Conservation (phyloP, 2,113 vertebrate genomes). For the Dolichallabes microphthalmus region DNA sequence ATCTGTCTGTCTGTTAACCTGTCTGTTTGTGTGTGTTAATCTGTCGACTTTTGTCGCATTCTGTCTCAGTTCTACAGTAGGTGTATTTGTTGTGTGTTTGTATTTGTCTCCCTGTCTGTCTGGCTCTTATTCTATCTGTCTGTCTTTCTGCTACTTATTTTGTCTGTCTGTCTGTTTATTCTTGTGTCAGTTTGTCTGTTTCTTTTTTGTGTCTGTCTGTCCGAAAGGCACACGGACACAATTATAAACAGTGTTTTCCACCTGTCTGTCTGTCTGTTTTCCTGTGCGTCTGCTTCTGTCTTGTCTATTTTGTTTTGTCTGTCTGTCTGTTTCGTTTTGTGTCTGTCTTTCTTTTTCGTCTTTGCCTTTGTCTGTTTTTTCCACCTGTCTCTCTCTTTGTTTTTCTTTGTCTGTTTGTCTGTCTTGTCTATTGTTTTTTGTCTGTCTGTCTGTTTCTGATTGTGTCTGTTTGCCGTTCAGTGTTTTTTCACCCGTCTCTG, state of each 20-base stretch:
- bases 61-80: not conserved
- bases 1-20: not conserved
- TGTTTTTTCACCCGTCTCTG: not conserved
- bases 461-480: slow-evolving; percentile 39
- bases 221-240: too few species aligned
- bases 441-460: too few species aligned
- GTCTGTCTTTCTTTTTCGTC: not conserved
- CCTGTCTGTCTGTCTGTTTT: not conserved
- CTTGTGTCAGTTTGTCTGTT: not conserved
- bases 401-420: not conserved
- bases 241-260: too few species aligned
- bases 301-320: not conserved
- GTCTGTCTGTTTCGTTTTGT: not conserved
- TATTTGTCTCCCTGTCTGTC: slow-evolving; percentile 41
- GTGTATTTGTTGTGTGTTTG: not conserved
- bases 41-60: not conserved
- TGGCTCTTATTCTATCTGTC: too few species aligned
- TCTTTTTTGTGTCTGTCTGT: not conserved
- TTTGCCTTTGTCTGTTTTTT: not conserved
- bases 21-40: not conserved
- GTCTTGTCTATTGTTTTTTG: not conserved
- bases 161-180: too few species aligned
- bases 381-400: not conserved
- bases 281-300: too few species aligned
- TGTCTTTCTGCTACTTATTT: too few species aligned